Percentiles rank a stretch among this genome's conserved stretches.
Evolutionary conservation across 2,888 invertebrate genomes (phyloP).

Genomic region (Matsumyia berberina): DNA sequence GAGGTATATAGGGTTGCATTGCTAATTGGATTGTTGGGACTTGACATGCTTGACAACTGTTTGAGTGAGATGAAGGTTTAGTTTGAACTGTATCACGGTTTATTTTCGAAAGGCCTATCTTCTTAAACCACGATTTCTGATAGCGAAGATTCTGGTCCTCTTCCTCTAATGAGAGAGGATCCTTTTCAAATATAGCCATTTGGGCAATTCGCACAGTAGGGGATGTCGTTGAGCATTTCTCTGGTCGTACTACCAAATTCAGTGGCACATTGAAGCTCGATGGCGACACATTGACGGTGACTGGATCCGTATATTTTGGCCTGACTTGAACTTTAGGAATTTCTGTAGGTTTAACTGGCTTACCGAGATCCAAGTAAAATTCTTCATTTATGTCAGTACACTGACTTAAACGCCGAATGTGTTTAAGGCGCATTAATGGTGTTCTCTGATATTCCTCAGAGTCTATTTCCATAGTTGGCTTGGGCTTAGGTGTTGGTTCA

Average conservation of each 20-base stretch:
- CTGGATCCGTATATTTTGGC: neutral
- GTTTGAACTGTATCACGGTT: slow-evolving; percentile 1
- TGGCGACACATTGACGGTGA: neutral
- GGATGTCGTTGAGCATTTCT: neutral
- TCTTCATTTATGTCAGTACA: slow-evolving; percentile 38
- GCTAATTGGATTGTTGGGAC: neutral
- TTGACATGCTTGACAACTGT: neutral
- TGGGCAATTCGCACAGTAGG: neutral
- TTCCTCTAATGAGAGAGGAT: neutral
- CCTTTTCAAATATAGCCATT: neutral
- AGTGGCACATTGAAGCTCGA: slow-evolving; percentile 12
- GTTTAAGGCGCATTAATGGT: slow-evolving; percentile 39
- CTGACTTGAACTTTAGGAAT: neutral
- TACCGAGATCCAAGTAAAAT: slow-evolving; percentile 19
- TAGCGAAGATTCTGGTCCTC: slow-evolving; percentile 38
- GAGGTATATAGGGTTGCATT: neutral
- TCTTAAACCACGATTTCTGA: slow-evolving; percentile 51
- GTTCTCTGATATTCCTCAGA: slow-evolving; percentile 16
- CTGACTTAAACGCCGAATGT: slow-evolving; percentile 47
- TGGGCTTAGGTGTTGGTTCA: slow-evolving; percentile 21
- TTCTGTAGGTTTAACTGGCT: neutral
- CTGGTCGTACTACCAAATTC: slow-evolving; percentile 25
- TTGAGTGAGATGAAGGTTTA: neutral
- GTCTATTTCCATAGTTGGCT: slow-evolving; percentile 5
- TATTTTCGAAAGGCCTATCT: slow-evolving; percentile 32